Percentiles rank a stretch among this genome's conserved stretches.
phyloP scores from a whole-genome alignment of 2,797 vertebrate species.

The Passerculus sandwichensis region DNA sequence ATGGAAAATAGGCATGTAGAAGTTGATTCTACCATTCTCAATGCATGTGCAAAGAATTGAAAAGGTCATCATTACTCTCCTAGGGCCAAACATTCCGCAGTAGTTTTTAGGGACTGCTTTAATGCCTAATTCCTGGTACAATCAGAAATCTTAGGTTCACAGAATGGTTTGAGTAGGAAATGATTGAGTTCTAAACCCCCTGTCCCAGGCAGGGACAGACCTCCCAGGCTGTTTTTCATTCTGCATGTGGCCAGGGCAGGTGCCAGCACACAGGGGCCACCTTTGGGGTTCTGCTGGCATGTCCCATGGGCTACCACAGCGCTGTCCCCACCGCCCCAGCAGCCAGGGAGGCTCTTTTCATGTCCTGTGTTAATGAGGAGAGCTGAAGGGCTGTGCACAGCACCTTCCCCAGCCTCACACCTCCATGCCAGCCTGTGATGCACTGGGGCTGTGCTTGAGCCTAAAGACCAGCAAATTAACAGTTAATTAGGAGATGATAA shows the following conservation, averaged over 20 bases:
- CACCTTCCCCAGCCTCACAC: conserved; percentile 38
- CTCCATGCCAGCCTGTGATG: conserved; percentile 79
- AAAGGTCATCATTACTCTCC: background rate
- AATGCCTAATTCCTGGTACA: background rate
- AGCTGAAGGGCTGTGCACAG: background rate
- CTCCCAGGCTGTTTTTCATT: background rate
- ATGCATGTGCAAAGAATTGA: background rate
- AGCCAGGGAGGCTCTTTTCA: background rate
- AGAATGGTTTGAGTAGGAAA: background rate
- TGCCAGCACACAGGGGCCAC: background rate
- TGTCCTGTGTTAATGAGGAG: background rate
- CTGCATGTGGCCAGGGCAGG: background rate
- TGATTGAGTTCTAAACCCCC: background rate
- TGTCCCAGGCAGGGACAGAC: background rate
- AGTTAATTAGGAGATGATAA: conserved; percentile 88
- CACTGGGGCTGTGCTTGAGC: conserved; percentile 84
- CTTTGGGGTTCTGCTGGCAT: accelerated
- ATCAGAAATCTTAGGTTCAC: background rate
- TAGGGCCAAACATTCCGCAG: background rate
- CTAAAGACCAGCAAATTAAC: conserved; percentile 85
- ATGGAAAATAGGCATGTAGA: background rate
- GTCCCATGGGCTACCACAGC: background rate
- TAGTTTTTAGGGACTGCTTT: background rate
- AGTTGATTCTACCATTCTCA: background rate
- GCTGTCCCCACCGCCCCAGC: background rate